Evolutionary conservation across 2,797 vertebrate genomes (phyloP).

Genomic region (Gobionotothen gibberifrons): DNA sequence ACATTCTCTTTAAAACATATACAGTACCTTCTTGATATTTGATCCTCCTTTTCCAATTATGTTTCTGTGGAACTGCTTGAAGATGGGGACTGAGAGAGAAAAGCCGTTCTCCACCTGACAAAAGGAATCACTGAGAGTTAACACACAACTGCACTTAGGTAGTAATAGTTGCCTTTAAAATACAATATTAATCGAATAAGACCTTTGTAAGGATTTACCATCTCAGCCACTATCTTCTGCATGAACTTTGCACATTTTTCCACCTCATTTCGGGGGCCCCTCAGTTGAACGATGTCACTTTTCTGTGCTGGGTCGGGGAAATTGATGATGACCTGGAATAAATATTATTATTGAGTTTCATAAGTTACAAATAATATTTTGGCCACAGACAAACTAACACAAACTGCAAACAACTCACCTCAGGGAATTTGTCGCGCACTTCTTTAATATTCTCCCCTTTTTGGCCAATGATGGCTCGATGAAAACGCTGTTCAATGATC

Average conservation of each 20-base stretch:
- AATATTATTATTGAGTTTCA: not conserved
- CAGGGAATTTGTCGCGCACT: slow-evolving; percentile 97
- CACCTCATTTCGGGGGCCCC: slow-evolving; percentile 96
- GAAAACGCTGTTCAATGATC: slow-evolving; percentile 98
- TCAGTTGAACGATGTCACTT: slow-evolving; percentile 96
- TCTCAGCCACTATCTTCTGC: slow-evolving; percentile 97
- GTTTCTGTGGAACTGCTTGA: slow-evolving; percentile 99
- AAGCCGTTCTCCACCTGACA: slow-evolving; percentile 94
- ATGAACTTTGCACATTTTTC: slow-evolving; percentile 98
- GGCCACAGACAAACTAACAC: not conserved
- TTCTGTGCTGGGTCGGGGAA: slow-evolving; percentile 97
- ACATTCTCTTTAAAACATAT: not conserved
- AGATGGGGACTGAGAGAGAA: slow-evolving; percentile 97
- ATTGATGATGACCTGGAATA: slow-evolving; percentile 95
- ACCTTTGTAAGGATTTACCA: slow-evolving; percentile 77
- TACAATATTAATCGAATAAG: not conserved
- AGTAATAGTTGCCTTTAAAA: not conserved
- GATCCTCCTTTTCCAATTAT: slow-evolving; percentile 99
- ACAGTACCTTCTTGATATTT: slow-evolving; percentile 95
- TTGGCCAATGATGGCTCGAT: slow-evolving; percentile 98
- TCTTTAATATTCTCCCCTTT: slow-evolving; percentile 98
- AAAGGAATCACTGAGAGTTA: slow-evolving; percentile 17
- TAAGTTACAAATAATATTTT: not conserved
- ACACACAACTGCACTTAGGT: not conserved
- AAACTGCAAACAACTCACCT: slow-evolving; percentile 81